Percentiles rank a stretch among this genome's conserved stretches.
Evolutionary conservation across 2,797 vertebrate species (phyloP).

Genomic region (Parauchenoglanis ngamensis): DNA sequence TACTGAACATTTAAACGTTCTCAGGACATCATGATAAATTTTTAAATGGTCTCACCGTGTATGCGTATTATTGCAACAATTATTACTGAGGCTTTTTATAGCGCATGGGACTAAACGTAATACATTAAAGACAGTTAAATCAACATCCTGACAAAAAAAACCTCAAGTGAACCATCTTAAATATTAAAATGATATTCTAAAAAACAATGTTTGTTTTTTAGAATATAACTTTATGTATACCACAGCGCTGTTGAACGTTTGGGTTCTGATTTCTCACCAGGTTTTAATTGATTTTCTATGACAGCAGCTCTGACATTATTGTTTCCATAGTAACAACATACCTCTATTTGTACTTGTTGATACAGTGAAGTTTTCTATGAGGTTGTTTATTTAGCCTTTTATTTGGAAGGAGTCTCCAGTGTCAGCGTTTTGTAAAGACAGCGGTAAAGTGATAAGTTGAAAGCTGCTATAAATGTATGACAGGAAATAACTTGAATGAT

Average conservation of each 20-base stretch:
- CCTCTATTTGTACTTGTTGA: background rate
- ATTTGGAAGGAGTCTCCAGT: background rate
- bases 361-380: background rate
- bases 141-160: background rate
- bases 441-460: background rate
- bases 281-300: background rate
- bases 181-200: background rate
- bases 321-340: background rate
- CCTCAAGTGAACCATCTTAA: background rate
- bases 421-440: background rate
- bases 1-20: background rate
- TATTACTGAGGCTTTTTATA: background rate
- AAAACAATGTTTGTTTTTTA: constrained; percentile 18
- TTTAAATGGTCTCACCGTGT: background rate
- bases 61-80: background rate
- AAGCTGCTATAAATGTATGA: background rate
- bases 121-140: background rate
- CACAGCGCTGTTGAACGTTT: background rate
- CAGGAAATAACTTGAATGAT: background rate
- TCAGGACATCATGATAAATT: background rate
- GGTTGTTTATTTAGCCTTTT: background rate
- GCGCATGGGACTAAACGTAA: background rate
- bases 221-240: constrained; percentile 12
- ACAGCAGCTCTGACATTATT: background rate
- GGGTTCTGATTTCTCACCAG: background rate